Percentiles rank a stretch among this genome's conserved stretches.
Conservation (phyloP, 2,113 vertebrate species). For the Dasyprocta punctata region DNA sequence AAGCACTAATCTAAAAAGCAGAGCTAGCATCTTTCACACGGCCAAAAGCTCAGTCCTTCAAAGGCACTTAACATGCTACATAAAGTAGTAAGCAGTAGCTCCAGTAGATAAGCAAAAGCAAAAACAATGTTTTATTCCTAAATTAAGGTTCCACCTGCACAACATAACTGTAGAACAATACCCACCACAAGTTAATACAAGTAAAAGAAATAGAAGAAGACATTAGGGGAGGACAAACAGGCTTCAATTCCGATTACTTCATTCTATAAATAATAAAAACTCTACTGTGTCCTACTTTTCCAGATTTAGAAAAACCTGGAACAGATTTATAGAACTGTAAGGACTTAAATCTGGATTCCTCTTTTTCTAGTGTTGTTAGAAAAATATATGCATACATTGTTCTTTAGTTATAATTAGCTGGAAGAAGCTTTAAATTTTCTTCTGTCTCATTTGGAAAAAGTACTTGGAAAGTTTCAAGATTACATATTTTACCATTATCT, state of each 20-base stretch:
- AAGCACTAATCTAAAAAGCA: neutral
- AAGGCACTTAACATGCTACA: neutral
- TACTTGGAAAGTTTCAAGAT: conserved; percentile 20
- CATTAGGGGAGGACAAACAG: neutral
- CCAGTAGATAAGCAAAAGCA: neutral
- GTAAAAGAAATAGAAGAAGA: neutral
- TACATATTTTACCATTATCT: conserved; percentile 11
- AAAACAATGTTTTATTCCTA: neutral
- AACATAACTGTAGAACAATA: neutral
- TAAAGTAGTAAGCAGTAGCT: neutral
- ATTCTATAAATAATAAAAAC: conserved; percentile 6
- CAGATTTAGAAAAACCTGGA: neutral
- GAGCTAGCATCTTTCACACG: neutral
- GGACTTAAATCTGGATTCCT: neutral
- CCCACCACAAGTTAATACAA: neutral
- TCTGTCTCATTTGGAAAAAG: conserved; percentile 51
- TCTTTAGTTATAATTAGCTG: conserved; percentile 24
- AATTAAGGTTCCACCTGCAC: neutral
- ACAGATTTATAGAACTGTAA: neutral
- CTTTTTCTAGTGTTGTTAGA: neutral
- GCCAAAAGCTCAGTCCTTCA: neutral
- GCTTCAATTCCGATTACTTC: neutral
- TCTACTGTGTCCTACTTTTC: neutral
- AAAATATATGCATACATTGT: neutral
- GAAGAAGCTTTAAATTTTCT: neutral